Percentiles rank a stretch among this genome's conserved stretches.
phyloP scores from a whole-genome alignment of 2,888 invertebrate species.

The Mythimna pallens region DNA sequence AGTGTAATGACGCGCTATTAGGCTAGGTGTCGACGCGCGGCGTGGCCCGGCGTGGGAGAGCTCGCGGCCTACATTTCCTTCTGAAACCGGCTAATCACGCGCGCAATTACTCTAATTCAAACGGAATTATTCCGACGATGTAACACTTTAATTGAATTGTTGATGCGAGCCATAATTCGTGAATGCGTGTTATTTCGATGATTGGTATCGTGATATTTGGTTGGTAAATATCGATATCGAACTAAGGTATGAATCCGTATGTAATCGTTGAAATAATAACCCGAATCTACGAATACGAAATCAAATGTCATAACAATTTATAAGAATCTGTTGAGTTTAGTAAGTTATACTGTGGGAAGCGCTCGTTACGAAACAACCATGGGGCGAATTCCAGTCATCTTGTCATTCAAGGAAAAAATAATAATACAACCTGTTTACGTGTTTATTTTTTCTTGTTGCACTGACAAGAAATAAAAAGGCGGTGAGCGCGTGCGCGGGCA shows the following conservation, averaged over 20 bases:
- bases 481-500: constrained; percentile 84
- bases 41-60: constrained; percentile 81
- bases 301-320: constrained; percentile 68
- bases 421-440: constrained; percentile 82
- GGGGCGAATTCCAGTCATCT: constrained; percentile 70
- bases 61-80: constrained; percentile 84
- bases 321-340: constrained; percentile 54
- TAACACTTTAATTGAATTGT: constrained; percentile 88
- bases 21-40: constrained; percentile 85
- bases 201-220: constrained; percentile 74
- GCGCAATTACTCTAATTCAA: constrained; percentile 88
- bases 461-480: constrained; percentile 72
- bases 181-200: constrained; percentile 73
- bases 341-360: constrained; percentile 63
- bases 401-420: constrained; percentile 74
- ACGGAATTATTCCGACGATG: constrained; percentile 83
- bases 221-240: constrained; percentile 70
- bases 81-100: constrained; percentile 82
- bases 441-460: constrained; percentile 69
- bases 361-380: constrained; percentile 61
- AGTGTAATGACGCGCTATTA: constrained; percentile 87
- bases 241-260: constrained; percentile 57
- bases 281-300: constrained; percentile 57
- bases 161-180: constrained; percentile 74
- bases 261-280: constrained; percentile 62